Conservation (phyloP, 2,113 vertebrate genomes). For the Dissostichus mawsoni region DNA sequence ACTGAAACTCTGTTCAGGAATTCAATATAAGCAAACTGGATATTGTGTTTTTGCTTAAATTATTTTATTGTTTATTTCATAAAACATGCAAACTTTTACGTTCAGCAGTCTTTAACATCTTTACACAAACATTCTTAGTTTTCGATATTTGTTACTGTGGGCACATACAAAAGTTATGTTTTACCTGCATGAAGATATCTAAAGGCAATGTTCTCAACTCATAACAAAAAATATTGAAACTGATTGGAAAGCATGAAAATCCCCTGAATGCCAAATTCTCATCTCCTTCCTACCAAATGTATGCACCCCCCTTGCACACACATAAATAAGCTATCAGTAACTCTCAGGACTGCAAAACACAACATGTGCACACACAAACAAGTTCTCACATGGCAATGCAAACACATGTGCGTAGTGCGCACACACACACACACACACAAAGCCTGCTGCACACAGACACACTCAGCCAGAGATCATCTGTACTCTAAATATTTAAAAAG, state of each 20-base stretch:
- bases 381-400: conserved; percentile 7
- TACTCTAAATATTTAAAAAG: conserved; percentile 85
- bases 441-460: conserved; percentile 54
- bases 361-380: conserved; percentile 30
- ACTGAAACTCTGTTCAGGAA: background rate
- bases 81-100: background rate
- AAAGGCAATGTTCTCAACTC: background rate
- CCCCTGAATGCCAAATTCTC: background rate
- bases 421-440: conserved; percentile 46
- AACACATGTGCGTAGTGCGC: background rate
- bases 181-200: background rate
- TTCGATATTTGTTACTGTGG: no score
- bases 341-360: conserved; percentile 13
- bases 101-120: background rate
- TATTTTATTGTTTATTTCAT: background rate
- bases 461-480: conserved; percentile 63
- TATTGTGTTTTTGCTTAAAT: background rate
- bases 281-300: conserved; percentile 9
- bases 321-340: conserved; percentile 7
- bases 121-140: background rate
- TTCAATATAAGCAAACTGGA: background rate
- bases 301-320: conserved; percentile 1
- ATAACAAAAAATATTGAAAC: background rate
- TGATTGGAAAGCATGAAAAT: background rate
- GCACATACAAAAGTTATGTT: background rate